Evolutionary conservation across 2,797 vertebrate genomes (phyloP).

Genomic region (Mus minutoides): DNA sequence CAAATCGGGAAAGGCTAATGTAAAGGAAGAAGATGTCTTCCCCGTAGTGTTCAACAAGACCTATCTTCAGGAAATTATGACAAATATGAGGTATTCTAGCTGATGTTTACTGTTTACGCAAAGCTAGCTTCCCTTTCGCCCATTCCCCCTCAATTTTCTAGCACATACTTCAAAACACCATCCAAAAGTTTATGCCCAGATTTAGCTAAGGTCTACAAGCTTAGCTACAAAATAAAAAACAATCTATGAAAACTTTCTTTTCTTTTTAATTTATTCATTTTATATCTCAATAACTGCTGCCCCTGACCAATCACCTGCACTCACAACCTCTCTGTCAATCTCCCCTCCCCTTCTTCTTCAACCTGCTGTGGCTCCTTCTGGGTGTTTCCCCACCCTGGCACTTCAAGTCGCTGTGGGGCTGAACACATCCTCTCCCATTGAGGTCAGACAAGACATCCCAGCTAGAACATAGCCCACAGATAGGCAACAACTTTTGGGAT

Average conservation of each 20-base stretch:
- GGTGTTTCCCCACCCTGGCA: no score
- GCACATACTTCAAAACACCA: not conserved
- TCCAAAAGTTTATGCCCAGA: not conserved
- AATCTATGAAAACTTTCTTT: not conserved
- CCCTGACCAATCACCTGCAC: not conserved
- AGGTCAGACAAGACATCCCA: not conserved
- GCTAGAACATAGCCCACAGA: not conserved
- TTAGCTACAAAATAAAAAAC: constrained; percentile 18
- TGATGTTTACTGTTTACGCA: not conserved
- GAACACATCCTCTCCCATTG: not conserved
- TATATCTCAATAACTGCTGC: not conserved
- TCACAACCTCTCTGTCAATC: no score
- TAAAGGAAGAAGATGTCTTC: not conserved
- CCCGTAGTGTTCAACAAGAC: not conserved
- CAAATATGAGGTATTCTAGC: not conserved
- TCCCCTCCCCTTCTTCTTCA: not conserved
- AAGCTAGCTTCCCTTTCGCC: not conserved
- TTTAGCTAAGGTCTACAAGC: not conserved
- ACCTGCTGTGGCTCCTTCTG: not conserved
- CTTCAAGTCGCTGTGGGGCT: not conserved
- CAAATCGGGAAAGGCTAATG: not conserved
- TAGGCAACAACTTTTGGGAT: not conserved
- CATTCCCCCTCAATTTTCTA: not conserved
- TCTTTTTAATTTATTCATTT: not conserved
- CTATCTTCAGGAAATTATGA: constrained; percentile 3